Base-by-base conservation (phyloP, 2,888 invertebrate genomes). In the Leptinotarsa juncta region DNA sequence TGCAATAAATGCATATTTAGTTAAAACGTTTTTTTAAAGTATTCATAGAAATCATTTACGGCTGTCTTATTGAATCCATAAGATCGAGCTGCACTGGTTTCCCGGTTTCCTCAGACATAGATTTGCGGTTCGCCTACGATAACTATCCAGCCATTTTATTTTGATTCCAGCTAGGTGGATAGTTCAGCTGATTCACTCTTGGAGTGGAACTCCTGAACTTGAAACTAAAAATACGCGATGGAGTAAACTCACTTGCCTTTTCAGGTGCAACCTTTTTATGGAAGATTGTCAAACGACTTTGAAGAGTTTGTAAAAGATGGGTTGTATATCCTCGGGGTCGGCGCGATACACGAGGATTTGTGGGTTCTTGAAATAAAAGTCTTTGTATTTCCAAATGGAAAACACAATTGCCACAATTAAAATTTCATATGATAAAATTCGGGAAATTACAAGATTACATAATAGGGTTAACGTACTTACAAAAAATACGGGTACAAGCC, bases 141-240 rank as follows among this genome's bases (percentile, higher is more conserved):
- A 18, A n/a, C 18, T 55, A 18, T 18, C 10, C 18, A 77, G 81
- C 80, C 66, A 62, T 65, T 72, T 78, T 74, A n/a, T 73, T 72
- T 51, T 66, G 23, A 26, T 78, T 65, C 79, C 80, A 81, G 57
- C 73, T 73, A 48, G 60, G 26, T 57, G 60, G 62, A 26, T 60
- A 70, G n/a, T 62, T 4, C 23, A 70, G 23, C 32, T 79, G 65
- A 69, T 75, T 76, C 20, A 65, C 50, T 51, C 62, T 70, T 14
- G 80, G n/a, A n/a, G n/a, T n/a, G n/a, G n/a, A n/a, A n/a, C n/a
- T n/a, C n/a, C n/a, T n/a, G n/a, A n/a, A n/a, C n/a, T n/a, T n/a
- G n/a, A n/a, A n/a, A n/a, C n/a, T n/a, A n/a, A n/a, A n/a, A n/a
- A n/a, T n/a, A n/a, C n/a, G n/a, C n/a, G n/a, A n/a, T n/a, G n/a